Percentiles rank a stretch among this genome's conserved stretches.
Conservation (phyloP, 30 jellyfish, hydroid and myxozoan species). For the Euphysa ruthae region DNA sequence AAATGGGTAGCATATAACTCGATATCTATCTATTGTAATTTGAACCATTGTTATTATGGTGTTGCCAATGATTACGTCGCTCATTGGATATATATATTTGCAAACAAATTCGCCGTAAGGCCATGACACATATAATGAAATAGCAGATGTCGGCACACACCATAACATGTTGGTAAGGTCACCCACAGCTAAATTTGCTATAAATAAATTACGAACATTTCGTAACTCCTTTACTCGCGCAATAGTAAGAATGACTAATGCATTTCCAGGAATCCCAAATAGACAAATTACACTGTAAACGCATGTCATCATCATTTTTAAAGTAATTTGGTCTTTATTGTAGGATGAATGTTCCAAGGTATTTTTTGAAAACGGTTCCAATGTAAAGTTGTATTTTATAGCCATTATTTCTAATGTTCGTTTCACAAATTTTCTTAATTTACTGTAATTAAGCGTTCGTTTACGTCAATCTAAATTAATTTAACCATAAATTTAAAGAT, state of each 20-base stretch:
- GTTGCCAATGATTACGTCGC: slow-evolving; percentile 74
- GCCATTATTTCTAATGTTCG: too few relatives aligned
- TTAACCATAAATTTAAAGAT: too few relatives aligned
- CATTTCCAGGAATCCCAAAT: slow-evolving; percentile 77
- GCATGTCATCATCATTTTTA: slow-evolving; percentile 11
- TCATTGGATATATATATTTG: slow-evolving; percentile 50
- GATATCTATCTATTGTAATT: slow-evolving; percentile 74
- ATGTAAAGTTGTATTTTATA: too few relatives aligned
- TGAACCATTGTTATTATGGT: slow-evolving; percentile 65
- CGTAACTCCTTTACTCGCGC: slow-evolving; percentile 63
- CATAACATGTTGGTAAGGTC: slow-evolving; percentile 50
- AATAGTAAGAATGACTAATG: slow-evolving; percentile 58
- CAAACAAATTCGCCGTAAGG: slow-evolving; percentile 84
- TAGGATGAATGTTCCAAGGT: too few relatives aligned
- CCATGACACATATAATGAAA: slow-evolving; percentile 58
- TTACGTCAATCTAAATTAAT: too few relatives aligned
- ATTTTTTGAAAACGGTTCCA: too few relatives aligned
- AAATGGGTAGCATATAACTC: slow-evolving; percentile 82
- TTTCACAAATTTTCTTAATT: too few relatives aligned
- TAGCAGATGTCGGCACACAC: slow-evolving; percentile 50
- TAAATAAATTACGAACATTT: slow-evolving; percentile 48
- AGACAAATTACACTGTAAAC: slow-evolving; percentile 23
- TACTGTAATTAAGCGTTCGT: too few relatives aligned
- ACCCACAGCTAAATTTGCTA: slow-evolving; percentile 82
- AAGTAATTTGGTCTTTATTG: too few relatives aligned